Base-by-base conservation (phyloP, 2,113 vertebrate genomes). In the Vulpes ferrilata region DNA sequence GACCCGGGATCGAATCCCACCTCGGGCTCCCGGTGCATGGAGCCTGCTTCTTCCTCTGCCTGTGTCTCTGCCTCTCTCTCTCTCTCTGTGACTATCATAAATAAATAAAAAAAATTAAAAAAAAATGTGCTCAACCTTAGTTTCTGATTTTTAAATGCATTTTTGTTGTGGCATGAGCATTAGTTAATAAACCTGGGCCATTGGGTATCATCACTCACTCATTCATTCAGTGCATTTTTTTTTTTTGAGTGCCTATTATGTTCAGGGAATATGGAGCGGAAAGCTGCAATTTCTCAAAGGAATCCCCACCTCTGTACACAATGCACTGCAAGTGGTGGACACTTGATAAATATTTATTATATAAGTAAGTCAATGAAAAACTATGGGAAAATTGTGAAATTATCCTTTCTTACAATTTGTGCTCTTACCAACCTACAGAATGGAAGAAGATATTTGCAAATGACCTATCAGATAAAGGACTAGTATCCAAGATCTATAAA, bases 81-180 rank as follows among this genome's bases (percentile, higher is more conserved):
- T 35, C 35, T 35, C 35, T 35, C 35, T 35, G 35, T 35, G 35
- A 35, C 35, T 35, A 35, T 35, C 35, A 35, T 35, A 35, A 35
- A 35, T 35, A 35, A 35, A 2, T 35, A 35, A 35, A 35, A 35
- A 35, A 35, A 35, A 35, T 35, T 35, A 35, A 35, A 35, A 35
- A 93, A 96, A 92, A 88, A 64, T 59, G 17, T 30, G 4, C n/a
- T 87, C 4, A 82, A 4, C 13, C 35, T 10, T 23, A 38, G 16
- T 90, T 87, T n/a, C 30, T 35, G 19, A 76, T 65, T 88, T 93
- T 51, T 93, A 96, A 71, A 65, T 93, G 8, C 32, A 83, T 51
- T 88, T 55, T 82, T 74, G 67, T 76, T 83, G 9, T 64, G 48
- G 4, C 51, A 69, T 84, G 69, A 60, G 51, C 32, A 59, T 67